Evolutionary conservation across 2,113 vertebrate genomes (phyloP).

Genomic region (Raphicerus campestris): DNA sequence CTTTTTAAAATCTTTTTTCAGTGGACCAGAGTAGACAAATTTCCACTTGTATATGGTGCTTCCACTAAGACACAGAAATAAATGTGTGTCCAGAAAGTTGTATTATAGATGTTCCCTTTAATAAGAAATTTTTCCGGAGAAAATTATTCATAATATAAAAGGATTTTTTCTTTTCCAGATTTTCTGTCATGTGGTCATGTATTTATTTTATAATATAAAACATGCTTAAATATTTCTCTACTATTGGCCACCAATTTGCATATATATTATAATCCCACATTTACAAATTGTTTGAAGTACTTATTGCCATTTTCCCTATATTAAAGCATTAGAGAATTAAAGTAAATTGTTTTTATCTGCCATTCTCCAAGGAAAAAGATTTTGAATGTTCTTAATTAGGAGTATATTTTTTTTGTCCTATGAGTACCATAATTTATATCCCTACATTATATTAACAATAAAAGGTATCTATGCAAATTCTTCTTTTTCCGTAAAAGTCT

Average conservation of each 20-base stretch:
- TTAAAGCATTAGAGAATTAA: background rate
- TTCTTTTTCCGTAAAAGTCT: conserved; percentile 44
- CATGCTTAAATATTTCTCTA: conserved; percentile 8
- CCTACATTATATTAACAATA: background rate
- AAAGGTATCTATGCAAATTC: background rate
- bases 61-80: background rate
- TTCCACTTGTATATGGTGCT: background rate
- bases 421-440: background rate
- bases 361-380: background rate
- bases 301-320: background rate
- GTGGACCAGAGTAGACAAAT: background rate
- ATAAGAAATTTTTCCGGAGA: conserved; percentile 16
- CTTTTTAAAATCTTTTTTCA: background rate
- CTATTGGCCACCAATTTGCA: background rate
- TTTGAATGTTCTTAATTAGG: no score
- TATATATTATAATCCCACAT: background rate
- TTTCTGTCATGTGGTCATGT: background rate
- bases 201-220: conserved; percentile 42
- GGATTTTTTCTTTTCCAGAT: background rate
- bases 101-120: background rate
- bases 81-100: background rate
- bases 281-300: conserved; percentile 1
- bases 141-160: background rate
- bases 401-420: background rate
- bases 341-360: background rate